These are phyloP conservation scores for Lasioglossum morio DNA, from an alignment of 2,888 invertebrate genomes.

Conservation along the genomic window DNA sequence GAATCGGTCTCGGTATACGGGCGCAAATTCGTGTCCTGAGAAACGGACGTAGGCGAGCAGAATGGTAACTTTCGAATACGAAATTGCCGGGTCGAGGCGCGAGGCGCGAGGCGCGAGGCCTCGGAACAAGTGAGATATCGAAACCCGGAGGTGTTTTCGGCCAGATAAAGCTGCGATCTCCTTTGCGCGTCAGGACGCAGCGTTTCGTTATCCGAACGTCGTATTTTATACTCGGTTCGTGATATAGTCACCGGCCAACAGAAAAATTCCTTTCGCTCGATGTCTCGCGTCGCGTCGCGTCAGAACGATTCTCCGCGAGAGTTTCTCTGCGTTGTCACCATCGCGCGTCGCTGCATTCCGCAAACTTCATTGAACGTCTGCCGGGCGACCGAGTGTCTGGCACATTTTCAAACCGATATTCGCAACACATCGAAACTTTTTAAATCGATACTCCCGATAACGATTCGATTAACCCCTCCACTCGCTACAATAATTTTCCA, in stretches of 20 bases:
- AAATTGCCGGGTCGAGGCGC: conserved; percentile 1
- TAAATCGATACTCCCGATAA: too few relatives aligned
- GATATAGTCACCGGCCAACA: conserved; percentile 3
- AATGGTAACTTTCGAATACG: background rate
- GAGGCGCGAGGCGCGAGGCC: background rate
- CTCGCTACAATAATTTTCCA: too few relatives aligned
- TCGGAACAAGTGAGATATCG: background rate
- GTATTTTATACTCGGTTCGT: too few relatives aligned
- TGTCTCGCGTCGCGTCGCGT: background rate
- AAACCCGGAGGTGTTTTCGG: background rate
- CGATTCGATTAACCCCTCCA: too few relatives aligned
- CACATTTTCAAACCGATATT: background rate
- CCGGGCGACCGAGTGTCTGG: background rate
- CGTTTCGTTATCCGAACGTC: too few relatives aligned
- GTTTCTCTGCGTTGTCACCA: conserved; percentile 32
- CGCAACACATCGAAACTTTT: too few relatives aligned
- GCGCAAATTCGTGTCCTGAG: conserved; percentile 61
- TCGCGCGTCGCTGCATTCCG: conserved; percentile 27
- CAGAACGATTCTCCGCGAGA: conserved; percentile 21
- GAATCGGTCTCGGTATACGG: conserved; percentile 64
- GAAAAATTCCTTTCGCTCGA: conserved; percentile 24
- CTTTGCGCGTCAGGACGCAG: too few relatives aligned
- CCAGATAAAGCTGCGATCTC: background rate
- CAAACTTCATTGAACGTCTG: conserved; percentile 19
- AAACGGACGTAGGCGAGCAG: conserved; percentile 9